These are phyloP conservation scores for Tetraneura akinire DNA, from an alignment of 1,140 invertebrate species.

Conservation along the genomic window DNA sequence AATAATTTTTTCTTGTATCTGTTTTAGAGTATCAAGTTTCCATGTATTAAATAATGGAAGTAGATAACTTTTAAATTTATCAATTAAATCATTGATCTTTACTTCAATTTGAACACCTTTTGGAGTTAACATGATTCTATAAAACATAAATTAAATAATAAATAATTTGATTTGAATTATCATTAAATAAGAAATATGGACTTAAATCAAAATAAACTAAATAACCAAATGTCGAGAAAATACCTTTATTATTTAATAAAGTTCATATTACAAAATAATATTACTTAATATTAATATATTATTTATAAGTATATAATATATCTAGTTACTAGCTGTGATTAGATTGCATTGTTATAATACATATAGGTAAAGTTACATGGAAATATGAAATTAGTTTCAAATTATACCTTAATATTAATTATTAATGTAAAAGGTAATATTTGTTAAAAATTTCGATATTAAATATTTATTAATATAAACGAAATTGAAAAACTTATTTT, in stretches of 20 bases:
- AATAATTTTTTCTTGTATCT: not conserved
- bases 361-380: too few relatives aligned
- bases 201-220: not conserved
- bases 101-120: conserved; percentile 1
- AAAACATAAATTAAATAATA: not conserved
- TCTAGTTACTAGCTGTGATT: too few relatives aligned
- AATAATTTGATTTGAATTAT: too few relatives aligned
- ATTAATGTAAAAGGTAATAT: too few relatives aligned
- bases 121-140: conserved; percentile 37
- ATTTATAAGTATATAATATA: not conserved
- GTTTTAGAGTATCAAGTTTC: not conserved
- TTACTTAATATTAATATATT: not conserved
- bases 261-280: not conserved
- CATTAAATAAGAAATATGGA: too few relatives aligned
- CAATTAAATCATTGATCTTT: not conserved
- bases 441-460: too few relatives aligned
- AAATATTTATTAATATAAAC: too few relatives aligned
- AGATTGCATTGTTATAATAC: too few relatives aligned
- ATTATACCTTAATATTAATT: too few relatives aligned
- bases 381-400: too few relatives aligned
- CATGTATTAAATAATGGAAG: not conserved
- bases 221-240: not conserved
- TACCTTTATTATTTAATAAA: not conserved
- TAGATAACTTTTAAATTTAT: conserved; percentile 22
- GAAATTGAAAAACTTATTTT: too few relatives aligned